A percentile compares a stretch with the other conserved stretches of the same genome.
Evolutionary conservation across 2,888 invertebrate species (phyloP).

Genomic region (Quadroppia sp.): DNA sequence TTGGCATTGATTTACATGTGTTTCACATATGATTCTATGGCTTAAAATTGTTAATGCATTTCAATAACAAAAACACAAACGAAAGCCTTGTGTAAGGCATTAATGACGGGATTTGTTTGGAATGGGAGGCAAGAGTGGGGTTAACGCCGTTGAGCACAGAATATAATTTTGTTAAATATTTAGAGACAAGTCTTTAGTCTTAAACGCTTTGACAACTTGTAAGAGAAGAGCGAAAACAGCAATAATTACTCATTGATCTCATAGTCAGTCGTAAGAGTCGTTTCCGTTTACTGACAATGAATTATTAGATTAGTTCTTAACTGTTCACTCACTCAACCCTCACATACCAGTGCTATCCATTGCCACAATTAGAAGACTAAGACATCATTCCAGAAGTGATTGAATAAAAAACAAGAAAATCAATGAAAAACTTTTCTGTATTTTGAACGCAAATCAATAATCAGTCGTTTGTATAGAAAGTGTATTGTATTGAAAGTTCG

Average conservation of each 20-base stretch:
- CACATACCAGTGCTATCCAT: not conserved
- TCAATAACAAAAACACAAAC: not conserved
- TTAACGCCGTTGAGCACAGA: constrained; percentile 7
- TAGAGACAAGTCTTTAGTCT: not conserved
- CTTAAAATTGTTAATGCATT: not conserved
- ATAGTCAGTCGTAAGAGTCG: not conserved
- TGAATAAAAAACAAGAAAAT: not conserved
- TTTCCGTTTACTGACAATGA: constrained; percentile 27
- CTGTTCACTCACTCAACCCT: not conserved
- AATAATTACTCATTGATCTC: constrained; percentile 28
- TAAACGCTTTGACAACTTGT: constrained; percentile 3
- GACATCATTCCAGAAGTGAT: not conserved
- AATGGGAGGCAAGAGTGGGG: not conserved
- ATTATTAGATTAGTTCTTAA: constrained; percentile 13
- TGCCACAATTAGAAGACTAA: not conserved
- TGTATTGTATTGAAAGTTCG: not conserved
- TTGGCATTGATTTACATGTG: constrained; percentile 5
- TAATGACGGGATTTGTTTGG: not conserved
- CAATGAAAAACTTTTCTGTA: not conserved
- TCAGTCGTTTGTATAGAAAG: too few relatives aligned
- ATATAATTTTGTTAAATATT: not conserved
- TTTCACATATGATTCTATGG: constrained; percentile 4
- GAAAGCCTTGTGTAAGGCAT: not conserved
- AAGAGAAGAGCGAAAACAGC: constrained; percentile 4
- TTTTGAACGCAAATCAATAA: not conserved